Percentiles rank a stretch among this genome's conserved stretches.
Conservation (phyloP, 2,113 vertebrate species). For the Paramormyrops kingsleyae region DNA sequence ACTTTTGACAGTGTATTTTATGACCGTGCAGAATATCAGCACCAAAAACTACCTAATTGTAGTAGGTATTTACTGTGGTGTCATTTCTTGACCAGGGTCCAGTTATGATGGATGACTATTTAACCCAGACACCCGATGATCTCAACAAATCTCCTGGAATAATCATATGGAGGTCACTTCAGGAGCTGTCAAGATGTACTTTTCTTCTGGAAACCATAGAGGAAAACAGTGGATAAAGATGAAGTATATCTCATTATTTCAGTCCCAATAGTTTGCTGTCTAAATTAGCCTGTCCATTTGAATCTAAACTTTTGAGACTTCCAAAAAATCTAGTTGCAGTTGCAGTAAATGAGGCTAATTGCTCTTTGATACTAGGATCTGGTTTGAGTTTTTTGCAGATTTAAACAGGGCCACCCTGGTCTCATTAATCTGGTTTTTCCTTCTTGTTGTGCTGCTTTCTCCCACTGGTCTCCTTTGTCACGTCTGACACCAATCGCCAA, state of each 20-base stretch:
- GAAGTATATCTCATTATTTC: neutral
- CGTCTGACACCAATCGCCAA: neutral
- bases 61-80: slow-evolving; percentile 86
- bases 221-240: neutral
- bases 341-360: slow-evolving; percentile 6
- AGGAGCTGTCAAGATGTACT: neutral
- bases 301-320: neutral
- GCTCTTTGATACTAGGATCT: slow-evolving; percentile 1
- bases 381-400: neutral
- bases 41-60: slow-evolving; percentile 80
- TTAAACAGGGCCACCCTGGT: neutral
- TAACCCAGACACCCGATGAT: slow-evolving; percentile 77
- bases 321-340: neutral
- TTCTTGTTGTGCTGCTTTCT: neutral
- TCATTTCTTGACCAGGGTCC: slow-evolving; percentile 79
- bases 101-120: slow-evolving; percentile 82
- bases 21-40: slow-evolving; percentile 71
- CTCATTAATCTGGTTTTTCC: slow-evolving; percentile 10
- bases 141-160: slow-evolving; percentile 69
- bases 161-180: slow-evolving; percentile 52
- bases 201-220: neutral
- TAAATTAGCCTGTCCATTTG: neutral
- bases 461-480: slow-evolving; percentile 11
- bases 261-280: neutral
- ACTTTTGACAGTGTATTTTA: slow-evolving; percentile 93